Evolutionary conservation across 2,113 vertebrate genomes (phyloP), one percentile per base, ranked within the genome.

Genomic region (Anguilla japonica): DNA sequence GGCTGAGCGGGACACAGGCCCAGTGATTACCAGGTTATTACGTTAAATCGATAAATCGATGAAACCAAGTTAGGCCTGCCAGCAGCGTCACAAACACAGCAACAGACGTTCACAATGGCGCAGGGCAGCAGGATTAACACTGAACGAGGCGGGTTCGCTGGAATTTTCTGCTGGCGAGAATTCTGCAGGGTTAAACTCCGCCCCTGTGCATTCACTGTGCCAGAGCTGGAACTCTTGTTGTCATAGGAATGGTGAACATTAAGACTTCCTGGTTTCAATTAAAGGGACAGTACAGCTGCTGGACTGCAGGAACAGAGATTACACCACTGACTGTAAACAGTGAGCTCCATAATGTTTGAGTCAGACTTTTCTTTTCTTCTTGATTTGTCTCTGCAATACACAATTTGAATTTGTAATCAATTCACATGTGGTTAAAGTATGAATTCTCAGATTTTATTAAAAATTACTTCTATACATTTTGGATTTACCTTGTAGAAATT

Each of bases 231-330:
- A 80, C 26, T 57, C 56, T 41, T 14, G 85, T 86, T 41, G 79
- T 53, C 85, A 86, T 86, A 43, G 85, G 40, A 86, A 86, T 53
- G n/a, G 26, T 60, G 56, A n/a, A 71, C 16, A 56, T 67, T 86
- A 81, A 67, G 84, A 60, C 78, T 85, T 56, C 71, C 53, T 82
- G 41, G 43, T 50, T 63, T 60, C 16, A 81, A 67, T 80, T 80
- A 80, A 86, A 20, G 85, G 40, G 40, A 26, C 85, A 11, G 75
- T 41, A 8, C 7, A 20, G 46, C 75, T 22, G 79, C 56, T 16
- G 56, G 14, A 60, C 56, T 67, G 50, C 84, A 41, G 75, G 34
- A 43, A 0, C 18, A 81, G 9, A 60, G 34, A 4, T 26, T 60
- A 81, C 40, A 29, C 29, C 50, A 26, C n/a, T n/a, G 41, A 41